Base-by-base conservation (phyloP, 2,888 invertebrate species). In the Athripsodes cinereus region DNA sequence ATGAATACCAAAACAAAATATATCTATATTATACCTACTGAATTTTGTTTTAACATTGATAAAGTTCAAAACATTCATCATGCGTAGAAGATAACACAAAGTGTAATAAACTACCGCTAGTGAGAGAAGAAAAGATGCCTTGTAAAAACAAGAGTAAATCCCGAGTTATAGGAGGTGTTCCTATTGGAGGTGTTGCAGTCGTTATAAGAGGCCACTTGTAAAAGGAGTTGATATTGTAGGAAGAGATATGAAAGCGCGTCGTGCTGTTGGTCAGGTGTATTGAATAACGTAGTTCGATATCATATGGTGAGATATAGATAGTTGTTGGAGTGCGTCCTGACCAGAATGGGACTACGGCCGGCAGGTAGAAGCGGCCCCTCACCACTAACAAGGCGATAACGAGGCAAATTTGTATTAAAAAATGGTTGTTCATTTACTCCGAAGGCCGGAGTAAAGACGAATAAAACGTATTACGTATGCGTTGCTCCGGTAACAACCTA, bases 371-470 rank as follows among this genome's bases (percentile, higher is more conserved):
- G 5, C 47, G 54, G 46, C 18, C 44, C 13, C 19, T 26, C 47
- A 19, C n/a, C 48, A 19, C 48, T 54, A 46, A 54, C 54, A 47
- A 54, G 54, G 47, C 48, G 48, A 47, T 54, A 54, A 54, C 54
- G 54, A 48, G 54, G 31, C 31, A 54, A 48, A 54, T 54, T 48
- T 54, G 54, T 54, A 48, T 54, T 54, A 34, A 48, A 54, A 54
- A 48, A 22, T 54, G 54, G 54, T 54, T 54, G 46, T 53, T 26
- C 53, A 48, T 26, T 46, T 40, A 54, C 19, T 22, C 13, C 18
- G 22, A 47, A 48, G 31, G 31, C 22, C 50, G 21, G 50, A 2
- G 26, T 26, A 47, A 20, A 47, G 19, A 47, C 19, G 47, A 47
- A 11, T 47, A 19, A 20, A 6, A 47, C 3, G 6, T 44, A 13